Conservation (phyloP, 2,888 invertebrate genomes). For the Agonopterix subpropinquella region DNA sequence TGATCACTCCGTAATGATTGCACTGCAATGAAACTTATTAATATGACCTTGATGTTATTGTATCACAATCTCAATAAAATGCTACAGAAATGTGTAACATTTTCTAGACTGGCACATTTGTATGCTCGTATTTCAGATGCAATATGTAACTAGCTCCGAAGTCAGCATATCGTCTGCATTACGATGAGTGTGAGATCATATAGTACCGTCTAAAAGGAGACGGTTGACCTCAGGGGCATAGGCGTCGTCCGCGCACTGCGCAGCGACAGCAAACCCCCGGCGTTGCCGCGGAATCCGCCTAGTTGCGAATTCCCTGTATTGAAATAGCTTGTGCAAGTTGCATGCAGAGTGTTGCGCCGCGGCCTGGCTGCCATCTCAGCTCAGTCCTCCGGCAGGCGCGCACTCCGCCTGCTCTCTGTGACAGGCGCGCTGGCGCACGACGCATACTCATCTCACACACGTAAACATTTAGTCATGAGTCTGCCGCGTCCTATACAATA, state of each 20-base stretch:
- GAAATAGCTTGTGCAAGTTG: constrained; percentile 63
- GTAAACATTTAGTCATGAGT: constrained; percentile 41
- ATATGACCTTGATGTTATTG: constrained; percentile 13
- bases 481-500: constrained; percentile 20
- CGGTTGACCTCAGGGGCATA: constrained; percentile 34
- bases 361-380: constrained; percentile 37
- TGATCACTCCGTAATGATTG: constrained; percentile 13
- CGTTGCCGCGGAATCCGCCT: constrained; percentile 43
- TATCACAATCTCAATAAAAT: not conserved
- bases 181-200: constrained; percentile 5
- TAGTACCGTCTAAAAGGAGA: constrained; percentile 13
- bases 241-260: constrained; percentile 10
- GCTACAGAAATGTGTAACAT: too few relatives aligned
- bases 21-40: constrained; percentile 9
- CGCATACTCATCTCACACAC: constrained; percentile 33
- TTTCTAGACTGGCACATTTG: too few relatives aligned
- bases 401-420: constrained; percentile 44
- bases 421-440: constrained; percentile 19
- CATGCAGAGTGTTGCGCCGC: constrained; percentile 32
- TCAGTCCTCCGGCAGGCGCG: constrained; percentile 49
- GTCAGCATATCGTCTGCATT: not conserved
- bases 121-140: too few relatives aligned
- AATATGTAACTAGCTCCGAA: too few relatives aligned
- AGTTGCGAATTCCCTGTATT: constrained; percentile 65
- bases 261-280: constrained; percentile 28